These are phyloP conservation scores for Ptilorrhoa leucosticta DNA, from an alignment of 2,113 vertebrate genomes.

Conservation along the genomic window DNA sequence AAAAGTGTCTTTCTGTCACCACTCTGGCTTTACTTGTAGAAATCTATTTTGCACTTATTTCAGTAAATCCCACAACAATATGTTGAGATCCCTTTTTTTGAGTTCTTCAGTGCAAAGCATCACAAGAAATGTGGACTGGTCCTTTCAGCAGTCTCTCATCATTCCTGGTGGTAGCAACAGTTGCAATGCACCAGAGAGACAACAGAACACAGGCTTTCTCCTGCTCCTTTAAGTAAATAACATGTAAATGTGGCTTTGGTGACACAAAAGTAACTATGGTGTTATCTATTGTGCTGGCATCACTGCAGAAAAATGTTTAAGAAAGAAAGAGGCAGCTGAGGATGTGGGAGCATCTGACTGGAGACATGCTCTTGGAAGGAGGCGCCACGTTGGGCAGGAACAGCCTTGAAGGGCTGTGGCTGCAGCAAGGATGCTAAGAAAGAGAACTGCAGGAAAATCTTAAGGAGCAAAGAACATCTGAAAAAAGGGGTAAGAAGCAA, in stretches of 20 bases:
- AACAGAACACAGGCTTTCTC: background rate
- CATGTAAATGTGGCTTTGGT: background rate
- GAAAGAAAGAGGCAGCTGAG: background rate
- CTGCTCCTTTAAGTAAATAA: background rate
- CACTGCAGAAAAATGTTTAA: background rate
- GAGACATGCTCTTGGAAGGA: background rate
- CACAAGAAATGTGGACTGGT: background rate
- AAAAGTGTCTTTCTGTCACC: background rate
- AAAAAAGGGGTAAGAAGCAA: background rate
- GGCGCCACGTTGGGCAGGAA: accelerated
- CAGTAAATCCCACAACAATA: background rate
- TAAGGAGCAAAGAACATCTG: background rate
- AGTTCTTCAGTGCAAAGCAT: background rate
- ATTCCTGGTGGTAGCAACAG: background rate
- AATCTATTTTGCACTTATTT: background rate
- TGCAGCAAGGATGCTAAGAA: background rate
- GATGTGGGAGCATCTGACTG: background rate
- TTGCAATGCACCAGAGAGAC: background rate
- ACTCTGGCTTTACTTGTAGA: background rate
- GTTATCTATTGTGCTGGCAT: background rate
- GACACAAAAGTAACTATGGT: background rate
- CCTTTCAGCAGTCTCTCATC: background rate
- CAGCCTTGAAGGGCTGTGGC: background rate
- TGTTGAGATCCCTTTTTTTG: background rate
- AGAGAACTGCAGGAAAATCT: background rate